Conservation (phyloP, 2,797 vertebrate genomes). For the Pterois miles region DNA sequence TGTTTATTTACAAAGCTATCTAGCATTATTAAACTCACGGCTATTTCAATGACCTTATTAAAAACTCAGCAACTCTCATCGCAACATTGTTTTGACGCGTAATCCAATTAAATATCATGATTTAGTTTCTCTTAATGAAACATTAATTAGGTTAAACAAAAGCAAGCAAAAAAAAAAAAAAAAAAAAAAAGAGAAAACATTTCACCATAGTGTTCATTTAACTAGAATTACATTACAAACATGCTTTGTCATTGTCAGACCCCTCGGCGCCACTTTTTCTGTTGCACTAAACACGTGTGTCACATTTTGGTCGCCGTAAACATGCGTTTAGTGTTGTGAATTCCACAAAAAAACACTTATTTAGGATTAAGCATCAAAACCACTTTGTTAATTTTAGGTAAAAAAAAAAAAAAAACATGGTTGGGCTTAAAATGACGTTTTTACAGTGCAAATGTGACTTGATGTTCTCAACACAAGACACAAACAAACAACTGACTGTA, state of each 20-base stretch:
- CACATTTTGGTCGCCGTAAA: no score
- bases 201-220: neutral
- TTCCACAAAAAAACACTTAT: neutral
- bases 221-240: neutral
- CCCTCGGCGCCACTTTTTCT: neutral
- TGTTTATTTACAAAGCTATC: conserved; percentile 34
- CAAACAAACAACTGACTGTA: neutral
- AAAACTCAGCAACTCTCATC: neutral
- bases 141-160: conserved; percentile 4
- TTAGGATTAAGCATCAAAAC: neutral
- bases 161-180: no score
- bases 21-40: neutral
- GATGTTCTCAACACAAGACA: neutral
- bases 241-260: no score
- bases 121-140: neutral
- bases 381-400: no score
- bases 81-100: neutral
- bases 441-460: neutral
- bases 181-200: neutral
- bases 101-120: neutral
- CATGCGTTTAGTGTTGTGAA: no score
- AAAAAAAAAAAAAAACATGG: neutral
- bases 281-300: neutral
- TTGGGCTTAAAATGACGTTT: neutral
- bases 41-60: neutral